Conservation (phyloP, 2,888 invertebrate genomes). For the Microchrysa polita region DNA sequence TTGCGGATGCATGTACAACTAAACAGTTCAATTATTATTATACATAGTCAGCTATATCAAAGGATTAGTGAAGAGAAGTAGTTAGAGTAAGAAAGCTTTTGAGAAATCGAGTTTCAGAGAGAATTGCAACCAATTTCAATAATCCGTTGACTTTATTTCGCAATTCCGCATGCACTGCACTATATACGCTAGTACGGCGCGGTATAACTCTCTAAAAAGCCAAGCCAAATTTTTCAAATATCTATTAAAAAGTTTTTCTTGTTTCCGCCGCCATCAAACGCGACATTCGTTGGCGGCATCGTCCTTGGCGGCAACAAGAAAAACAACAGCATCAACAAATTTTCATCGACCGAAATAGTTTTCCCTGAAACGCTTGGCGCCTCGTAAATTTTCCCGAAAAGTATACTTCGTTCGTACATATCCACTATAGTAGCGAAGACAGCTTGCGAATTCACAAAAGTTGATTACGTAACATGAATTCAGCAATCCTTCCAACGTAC, state of each 20-base stretch:
- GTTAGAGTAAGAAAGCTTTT: too few species aligned
- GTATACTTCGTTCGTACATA: too few species aligned
- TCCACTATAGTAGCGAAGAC: neutral
- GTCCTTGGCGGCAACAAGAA: neutral
- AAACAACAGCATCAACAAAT: slow-evolving; percentile 11
- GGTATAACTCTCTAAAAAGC: neutral
- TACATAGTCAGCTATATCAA: too few species aligned
- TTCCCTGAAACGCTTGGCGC: slow-evolving; percentile 38
- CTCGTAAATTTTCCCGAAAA: slow-evolving; percentile 36
- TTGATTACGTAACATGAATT: slow-evolving; percentile 41
- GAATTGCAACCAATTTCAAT: too few species aligned
- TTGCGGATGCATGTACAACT: too few species aligned
- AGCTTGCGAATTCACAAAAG: slow-evolving; percentile 38
- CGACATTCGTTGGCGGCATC: too few species aligned
- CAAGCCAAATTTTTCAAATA: slow-evolving; percentile 36
- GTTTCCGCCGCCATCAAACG: neutral
- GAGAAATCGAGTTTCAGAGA: too few species aligned
- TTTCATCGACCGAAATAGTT: slow-evolving; percentile 24
- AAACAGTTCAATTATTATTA: too few species aligned
- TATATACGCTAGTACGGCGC: too few species aligned
- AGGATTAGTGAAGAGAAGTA: too few species aligned
- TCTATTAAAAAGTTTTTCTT: slow-evolving; percentile 34
- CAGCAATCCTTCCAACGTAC: slow-evolving; percentile 31
- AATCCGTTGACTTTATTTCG: too few species aligned
- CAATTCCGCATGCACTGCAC: neutral